phyloP scores from a whole-genome alignment of 2,888 invertebrate genomes.

The Metallyticus violacea region DNA sequence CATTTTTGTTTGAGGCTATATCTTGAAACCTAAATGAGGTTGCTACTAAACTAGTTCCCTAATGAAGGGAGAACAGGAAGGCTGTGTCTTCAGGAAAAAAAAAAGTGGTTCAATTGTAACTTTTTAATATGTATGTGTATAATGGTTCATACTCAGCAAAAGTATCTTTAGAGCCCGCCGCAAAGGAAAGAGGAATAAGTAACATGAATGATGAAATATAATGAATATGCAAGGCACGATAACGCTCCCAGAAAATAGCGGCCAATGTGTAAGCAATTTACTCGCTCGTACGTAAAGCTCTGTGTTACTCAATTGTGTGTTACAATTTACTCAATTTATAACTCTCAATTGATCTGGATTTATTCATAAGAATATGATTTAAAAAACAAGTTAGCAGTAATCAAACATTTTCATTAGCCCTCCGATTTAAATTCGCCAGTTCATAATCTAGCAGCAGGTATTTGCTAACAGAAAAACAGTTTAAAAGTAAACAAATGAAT shows the following conservation, averaged over 20 bases:
- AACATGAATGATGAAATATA: neutral
- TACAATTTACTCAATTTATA: no score
- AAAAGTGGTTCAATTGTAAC: conserved; percentile 20
- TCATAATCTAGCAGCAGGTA: no score
- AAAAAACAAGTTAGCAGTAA: no score
- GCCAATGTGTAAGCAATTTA: neutral
- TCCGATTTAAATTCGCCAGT: no score
- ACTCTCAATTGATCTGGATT: no score
- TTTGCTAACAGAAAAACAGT: no score
- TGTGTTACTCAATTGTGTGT: no score
- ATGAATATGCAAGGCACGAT: neutral
- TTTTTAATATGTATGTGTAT: conserved; percentile 14
- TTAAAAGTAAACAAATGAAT: no score
- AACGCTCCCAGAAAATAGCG: neutral
- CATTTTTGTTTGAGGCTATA: conserved; percentile 21
- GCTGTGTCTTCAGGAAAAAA: conserved; percentile 5
- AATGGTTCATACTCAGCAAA: neutral
- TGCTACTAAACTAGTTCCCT: neutral
- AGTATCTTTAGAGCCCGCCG: neutral
- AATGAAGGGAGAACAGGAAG: neutral
- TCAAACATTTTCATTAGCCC: no score
- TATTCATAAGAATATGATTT: no score
- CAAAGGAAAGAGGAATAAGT: no score
- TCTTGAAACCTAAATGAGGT: conserved; percentile 18
- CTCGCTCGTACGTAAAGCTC: no score